These are phyloP conservation scores for Kryptolebias ocellatus DNA, from an alignment of 2,797 vertebrate species.

Conservation along the genomic window DNA sequence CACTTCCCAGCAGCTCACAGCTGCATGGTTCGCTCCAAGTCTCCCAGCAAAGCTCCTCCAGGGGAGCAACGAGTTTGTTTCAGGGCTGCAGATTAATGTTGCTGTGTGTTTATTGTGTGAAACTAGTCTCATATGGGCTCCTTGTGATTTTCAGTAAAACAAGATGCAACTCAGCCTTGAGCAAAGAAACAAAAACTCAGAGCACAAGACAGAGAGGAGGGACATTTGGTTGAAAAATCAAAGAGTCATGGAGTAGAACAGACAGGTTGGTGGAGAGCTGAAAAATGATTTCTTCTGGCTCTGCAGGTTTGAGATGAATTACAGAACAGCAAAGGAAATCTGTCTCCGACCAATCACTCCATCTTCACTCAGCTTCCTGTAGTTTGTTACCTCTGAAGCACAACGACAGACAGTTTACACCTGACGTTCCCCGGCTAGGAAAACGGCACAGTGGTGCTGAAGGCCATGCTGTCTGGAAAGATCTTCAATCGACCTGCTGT, in stretches of 20 bases:
- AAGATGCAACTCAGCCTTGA: slow-evolving; percentile 45
- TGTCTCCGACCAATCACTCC: slow-evolving; percentile 46
- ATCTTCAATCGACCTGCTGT: background rate
- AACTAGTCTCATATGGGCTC: slow-evolving; percentile 42
- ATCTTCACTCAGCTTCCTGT: slow-evolving; percentile 42
- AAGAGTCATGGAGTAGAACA: slow-evolving; percentile 25
- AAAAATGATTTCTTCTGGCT: slow-evolving; percentile 57
- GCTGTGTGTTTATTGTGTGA: slow-evolving; percentile 25
- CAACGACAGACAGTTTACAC: slow-evolving; percentile 10
- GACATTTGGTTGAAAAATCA: slow-evolving; percentile 5
- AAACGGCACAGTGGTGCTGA: background rate
- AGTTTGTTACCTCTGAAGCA: slow-evolving; percentile 36
- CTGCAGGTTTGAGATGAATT: slow-evolving; percentile 54
- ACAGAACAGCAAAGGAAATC: slow-evolving; percentile 56
- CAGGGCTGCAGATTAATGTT: slow-evolving; percentile 42
- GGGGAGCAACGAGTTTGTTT: slow-evolving; percentile 26
- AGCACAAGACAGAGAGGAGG: background rate
- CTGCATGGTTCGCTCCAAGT: slow-evolving; percentile 39
- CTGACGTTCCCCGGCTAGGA: no score
- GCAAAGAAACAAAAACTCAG: slow-evolving; percentile 42
- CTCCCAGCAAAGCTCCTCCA: background rate
- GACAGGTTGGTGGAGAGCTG: slow-evolving; percentile 52
- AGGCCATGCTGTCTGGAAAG: background rate
- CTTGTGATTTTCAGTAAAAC: slow-evolving; percentile 59
- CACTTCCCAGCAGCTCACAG: slow-evolving; percentile 57